A percentile compares a stretch with the other conserved stretches of the same genome.
Evolutionary conservation across 1,140 invertebrate genomes (phyloP).

Genomic region (Neotoxoptera formosana): DNA sequence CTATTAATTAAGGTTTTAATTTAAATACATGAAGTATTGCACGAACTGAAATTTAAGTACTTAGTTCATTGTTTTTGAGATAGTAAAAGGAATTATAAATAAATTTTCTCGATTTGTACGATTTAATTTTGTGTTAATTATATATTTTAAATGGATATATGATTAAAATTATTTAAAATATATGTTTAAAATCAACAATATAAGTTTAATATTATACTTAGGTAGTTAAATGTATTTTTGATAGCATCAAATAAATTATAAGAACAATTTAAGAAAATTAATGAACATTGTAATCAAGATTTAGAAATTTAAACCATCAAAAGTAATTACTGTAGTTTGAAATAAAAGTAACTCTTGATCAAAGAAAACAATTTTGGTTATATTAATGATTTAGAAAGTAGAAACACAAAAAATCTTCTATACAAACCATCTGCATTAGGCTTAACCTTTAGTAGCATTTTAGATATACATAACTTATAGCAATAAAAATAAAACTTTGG

Average conservation of each 20-base stretch:
- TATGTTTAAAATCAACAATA: neutral
- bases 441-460: neutral
- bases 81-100: neutral
- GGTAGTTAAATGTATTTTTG: neutral
- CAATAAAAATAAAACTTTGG: conserved; percentile 34
- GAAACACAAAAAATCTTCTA: neutral
- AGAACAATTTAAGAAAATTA: too few relatives aligned
- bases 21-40: neutral
- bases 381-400: neutral
- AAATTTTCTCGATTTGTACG: neutral
- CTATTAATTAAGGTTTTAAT: neutral
- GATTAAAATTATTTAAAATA: neutral
- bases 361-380: neutral
- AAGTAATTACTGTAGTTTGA: neutral
- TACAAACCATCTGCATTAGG: neutral
- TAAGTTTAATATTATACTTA: neutral
- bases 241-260: neutral
- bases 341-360: neutral
- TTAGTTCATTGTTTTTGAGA: neutral
- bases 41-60: neutral
- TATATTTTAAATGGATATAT: neutral
- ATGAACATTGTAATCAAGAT: neutral
- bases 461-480: neutral
- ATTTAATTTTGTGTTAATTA: neutral
- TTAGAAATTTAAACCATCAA: neutral